Base-by-base conservation (phyloP, 2,888 invertebrate genomes). In the Lepas anatifera region DNA sequence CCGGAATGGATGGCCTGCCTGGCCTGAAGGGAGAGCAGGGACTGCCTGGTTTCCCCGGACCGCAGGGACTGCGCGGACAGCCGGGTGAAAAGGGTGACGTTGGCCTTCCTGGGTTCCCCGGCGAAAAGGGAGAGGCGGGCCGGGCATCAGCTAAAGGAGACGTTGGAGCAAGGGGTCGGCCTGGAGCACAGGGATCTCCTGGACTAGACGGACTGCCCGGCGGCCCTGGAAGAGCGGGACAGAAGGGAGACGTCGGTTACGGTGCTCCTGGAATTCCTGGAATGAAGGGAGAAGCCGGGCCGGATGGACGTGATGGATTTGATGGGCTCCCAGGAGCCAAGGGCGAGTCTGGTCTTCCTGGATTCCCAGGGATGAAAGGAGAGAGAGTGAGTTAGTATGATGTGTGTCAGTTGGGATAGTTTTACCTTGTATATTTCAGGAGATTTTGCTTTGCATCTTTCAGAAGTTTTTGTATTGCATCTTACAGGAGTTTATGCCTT, bases 241-340 rank as follows among this genome's bases (percentile, higher is more conserved):
- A 69, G n/a, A 74, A 74, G 68, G 74, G 73, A 6, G 66, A 71
- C n/a, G 75, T 74, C 67, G 71, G 70, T 18, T 73, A 71, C 70
- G 76, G 75, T 10, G 50, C 85, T 6, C 75, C 80, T 27, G 91
- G 90, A 50, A 81, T 82, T 3, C 76, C 80, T 27, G 93, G 93
- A 7, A 78, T 81, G 3, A 92, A 92, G 81, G 93, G 94, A 16
- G 87, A 87, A 69, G 85, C 86, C n/a, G 91, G 91, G 0, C 86
- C 87, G 0, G 78, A 82, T 18, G 91, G 92, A 0, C 77, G 83
- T 27, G 80, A 85, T 1, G 92, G 91, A 3, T 79, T 84, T 2
- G 89, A 89, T 78, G 93, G 93, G 0, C 84, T 84, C 1, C 75
- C 83, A 10, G 89, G 90, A 1, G 85, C 84, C 10, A 87, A 89